These are phyloP conservation scores for Calidris pugnax DNA, from an alignment of 2,113 vertebrate genomes.

Conservation along the genomic window DNA sequence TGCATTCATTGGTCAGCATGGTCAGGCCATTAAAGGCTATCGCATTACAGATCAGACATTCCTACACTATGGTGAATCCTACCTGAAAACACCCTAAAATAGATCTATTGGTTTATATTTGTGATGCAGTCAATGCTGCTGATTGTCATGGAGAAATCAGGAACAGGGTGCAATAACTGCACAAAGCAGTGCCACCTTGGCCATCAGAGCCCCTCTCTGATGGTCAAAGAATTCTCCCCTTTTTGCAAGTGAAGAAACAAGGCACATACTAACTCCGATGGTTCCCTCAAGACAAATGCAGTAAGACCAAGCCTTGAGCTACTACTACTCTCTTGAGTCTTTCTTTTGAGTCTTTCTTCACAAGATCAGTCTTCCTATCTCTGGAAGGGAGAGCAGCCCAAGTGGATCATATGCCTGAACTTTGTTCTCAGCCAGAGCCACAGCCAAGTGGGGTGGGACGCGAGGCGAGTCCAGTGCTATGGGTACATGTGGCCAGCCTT, in stretches of 20 bases:
- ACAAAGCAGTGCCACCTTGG: not conserved
- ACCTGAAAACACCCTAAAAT: not conserved
- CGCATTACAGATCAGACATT: not conserved
- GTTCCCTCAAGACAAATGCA: not conserved
- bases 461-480: fast-evolving
- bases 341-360: not conserved
- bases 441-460: fast-evolving
- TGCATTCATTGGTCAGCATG: not conserved
- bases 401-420: not conserved
- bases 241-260: not conserved
- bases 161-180: not conserved
- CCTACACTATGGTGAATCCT: not conserved
- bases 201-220: not conserved
- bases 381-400: not conserved
- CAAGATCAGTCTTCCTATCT: not conserved
- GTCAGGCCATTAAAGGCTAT: not conserved
- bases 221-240: not conserved
- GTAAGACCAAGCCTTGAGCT: not conserved
- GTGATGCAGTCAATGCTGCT: not conserved
- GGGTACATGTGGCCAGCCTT: not conserved
- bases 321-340: not conserved
- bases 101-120: not conserved
- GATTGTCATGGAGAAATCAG: not conserved
- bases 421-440: not conserved
- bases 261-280: not conserved